A percentile compares a stretch with the other conserved stretches of the same genome.
Conservation (phyloP, 2,113 vertebrate genomes). For the Origma solitaria region DNA sequence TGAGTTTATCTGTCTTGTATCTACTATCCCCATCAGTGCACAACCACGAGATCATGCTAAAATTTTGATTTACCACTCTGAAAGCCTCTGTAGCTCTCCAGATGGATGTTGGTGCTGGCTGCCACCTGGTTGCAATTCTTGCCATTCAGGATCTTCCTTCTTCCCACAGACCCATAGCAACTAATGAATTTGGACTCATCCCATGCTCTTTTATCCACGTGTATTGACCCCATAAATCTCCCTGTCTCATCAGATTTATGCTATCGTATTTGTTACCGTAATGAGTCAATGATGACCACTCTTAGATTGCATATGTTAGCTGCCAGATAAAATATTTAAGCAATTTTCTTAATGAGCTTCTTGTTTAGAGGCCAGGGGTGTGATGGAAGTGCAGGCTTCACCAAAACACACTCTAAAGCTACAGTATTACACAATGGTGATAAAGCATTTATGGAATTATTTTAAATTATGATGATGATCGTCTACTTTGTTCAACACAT, state of each 20-base stretch:
- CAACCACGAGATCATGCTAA: background rate
- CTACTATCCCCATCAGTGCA: background rate
- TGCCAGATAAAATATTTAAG: background rate
- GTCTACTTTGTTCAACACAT: slow-evolving; percentile 10
- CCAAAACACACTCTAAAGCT: background rate
- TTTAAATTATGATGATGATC: background rate
- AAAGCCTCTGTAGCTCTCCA: background rate
- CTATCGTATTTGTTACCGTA: background rate
- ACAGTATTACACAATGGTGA: background rate
- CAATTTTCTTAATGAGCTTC: background rate
- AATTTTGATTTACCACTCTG: background rate
- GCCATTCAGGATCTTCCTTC: background rate
- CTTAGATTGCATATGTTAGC: background rate
- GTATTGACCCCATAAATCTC: background rate
- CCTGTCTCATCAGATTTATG: background rate
- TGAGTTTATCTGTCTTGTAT: background rate
- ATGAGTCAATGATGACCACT: background rate
- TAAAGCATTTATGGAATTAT: slow-evolving; percentile 25
- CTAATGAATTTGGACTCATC: background rate
- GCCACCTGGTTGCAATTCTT: background rate
- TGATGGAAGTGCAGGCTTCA: background rate
- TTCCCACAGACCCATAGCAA: background rate
- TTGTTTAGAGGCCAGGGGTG: background rate
- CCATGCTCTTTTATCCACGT: background rate
- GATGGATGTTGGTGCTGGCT: background rate